These are phyloP conservation scores for Sus cebifrons DNA, from an alignment of 2,797 vertebrate genomes.

Conservation along the genomic window DNA sequence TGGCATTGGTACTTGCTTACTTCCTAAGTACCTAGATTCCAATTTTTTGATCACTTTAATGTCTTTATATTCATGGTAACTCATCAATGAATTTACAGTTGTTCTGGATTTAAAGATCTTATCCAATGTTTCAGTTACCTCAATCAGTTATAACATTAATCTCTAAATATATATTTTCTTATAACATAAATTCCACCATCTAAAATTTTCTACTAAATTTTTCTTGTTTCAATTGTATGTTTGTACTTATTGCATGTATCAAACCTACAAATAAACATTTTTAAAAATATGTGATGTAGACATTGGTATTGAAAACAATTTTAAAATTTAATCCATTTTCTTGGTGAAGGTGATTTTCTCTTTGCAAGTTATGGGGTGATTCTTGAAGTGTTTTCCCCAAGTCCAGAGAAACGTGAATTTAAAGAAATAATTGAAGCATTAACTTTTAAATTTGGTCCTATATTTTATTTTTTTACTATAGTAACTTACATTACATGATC, in stretches of 20 bases:
- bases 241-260: constrained; percentile 7
- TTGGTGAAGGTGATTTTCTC: neutral
- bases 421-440: constrained; percentile 16
- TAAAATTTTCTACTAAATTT: constrained; percentile 6
- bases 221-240: neutral
- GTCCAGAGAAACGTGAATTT: neutral
- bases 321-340: neutral
- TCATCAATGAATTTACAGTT: neutral
- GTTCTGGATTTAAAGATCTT: neutral
- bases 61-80: neutral
- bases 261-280: neutral
- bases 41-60: neutral
- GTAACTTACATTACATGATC: neutral
- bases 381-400: neutral
- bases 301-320: neutral
- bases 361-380: neutral
- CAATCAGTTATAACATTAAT: neutral
- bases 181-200: neutral
- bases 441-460: constrained; percentile 8
- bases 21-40: neutral
- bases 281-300: neutral
- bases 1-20: neutral
- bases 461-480: constrained; percentile 62
- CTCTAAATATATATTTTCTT: neutral
- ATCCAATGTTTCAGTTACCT: neutral